These are phyloP conservation scores for Rhinatrema bivittatum DNA, from an alignment of 2,797 vertebrate genomes.

Conservation along the genomic window DNA sequence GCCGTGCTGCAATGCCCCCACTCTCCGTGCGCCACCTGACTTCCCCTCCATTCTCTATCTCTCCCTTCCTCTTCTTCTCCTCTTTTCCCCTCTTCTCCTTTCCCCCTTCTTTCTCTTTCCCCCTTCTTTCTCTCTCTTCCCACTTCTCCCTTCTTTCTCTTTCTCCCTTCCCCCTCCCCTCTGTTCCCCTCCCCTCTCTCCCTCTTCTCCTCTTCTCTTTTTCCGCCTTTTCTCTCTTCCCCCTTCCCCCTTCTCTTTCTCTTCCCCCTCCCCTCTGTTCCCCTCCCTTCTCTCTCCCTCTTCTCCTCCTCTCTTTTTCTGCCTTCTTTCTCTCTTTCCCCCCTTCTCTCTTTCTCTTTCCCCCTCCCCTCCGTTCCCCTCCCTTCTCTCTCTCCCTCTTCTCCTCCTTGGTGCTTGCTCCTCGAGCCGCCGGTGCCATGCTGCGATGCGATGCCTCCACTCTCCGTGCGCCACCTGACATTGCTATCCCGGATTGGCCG, in stretches of 20 bases:
- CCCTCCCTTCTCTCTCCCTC: background rate
- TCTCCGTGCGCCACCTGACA: too few relatives aligned
- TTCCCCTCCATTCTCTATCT: too few relatives aligned
- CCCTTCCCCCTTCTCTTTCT: background rate
- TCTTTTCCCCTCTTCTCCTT: background rate
- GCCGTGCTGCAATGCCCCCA: too few relatives aligned
- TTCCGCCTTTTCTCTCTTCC: background rate
- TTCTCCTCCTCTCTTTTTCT: background rate
- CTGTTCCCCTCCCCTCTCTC: background rate
- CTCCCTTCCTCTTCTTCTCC: too few relatives aligned
- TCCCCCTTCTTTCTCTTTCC: background rate
- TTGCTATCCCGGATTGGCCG: too few relatives aligned
- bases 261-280: background rate
- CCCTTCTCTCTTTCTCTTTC: background rate
- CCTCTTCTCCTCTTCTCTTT: background rate
- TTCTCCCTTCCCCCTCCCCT: too few relatives aligned
- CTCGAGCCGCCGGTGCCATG: background rate
- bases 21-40: too few relatives aligned
- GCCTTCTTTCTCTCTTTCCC: accelerated
- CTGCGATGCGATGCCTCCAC: too few relatives aligned
- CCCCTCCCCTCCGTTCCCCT: background rate
- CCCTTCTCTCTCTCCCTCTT: accelerated
- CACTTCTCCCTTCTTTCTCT: background rate
- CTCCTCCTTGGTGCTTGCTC: background rate
- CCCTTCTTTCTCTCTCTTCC: background rate